Conservation (phyloP, 1,140 invertebrate species). For the Laupala kohalensis region DNA sequence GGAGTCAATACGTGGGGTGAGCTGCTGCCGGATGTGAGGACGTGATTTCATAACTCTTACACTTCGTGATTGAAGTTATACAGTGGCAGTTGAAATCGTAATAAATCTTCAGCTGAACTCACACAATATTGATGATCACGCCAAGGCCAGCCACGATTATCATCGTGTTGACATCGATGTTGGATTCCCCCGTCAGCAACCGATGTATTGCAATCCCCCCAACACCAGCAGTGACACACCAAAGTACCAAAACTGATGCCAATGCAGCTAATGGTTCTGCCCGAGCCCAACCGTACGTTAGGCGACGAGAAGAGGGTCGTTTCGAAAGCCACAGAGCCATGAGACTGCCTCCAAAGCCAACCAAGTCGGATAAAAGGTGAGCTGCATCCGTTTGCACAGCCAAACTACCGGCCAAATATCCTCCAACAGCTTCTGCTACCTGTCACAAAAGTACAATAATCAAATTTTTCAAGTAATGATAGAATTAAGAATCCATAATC, state of each 20-base stretch:
- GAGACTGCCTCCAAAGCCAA: constrained; percentile 65
- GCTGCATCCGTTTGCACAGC: constrained; percentile 75
- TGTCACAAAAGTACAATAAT: too few species aligned
- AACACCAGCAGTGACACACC: constrained; percentile 76
- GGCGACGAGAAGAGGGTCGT: constrained; percentile 45
- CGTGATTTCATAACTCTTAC: too few species aligned
- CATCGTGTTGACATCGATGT: constrained; percentile 74
- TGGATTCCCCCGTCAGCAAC: constrained; percentile 55
- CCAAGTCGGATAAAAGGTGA: constrained; percentile 69
- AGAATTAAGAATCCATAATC: too few species aligned
- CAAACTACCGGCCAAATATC: constrained; percentile 63
- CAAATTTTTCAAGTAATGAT: too few species aligned
- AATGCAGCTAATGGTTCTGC: constrained; percentile 55
- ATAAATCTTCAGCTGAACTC: constrained; percentile 36
- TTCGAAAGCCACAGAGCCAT: constrained; percentile 57
- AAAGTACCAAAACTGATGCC: constrained; percentile 50
- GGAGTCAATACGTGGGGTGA: too few species aligned
- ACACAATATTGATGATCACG: constrained; percentile 73
- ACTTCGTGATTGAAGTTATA: too few species aligned
- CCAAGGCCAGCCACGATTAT: constrained; percentile 71
- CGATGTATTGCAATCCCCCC: constrained; percentile 66
- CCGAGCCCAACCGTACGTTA: constrained; percentile 70
- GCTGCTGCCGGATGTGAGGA: too few species aligned
- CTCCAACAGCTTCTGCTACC: constrained; percentile 57
- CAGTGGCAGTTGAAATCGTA: too few species aligned